Conservation (phyloP, 1,140 invertebrate species). For the Adoxophyes honmai region DNA sequence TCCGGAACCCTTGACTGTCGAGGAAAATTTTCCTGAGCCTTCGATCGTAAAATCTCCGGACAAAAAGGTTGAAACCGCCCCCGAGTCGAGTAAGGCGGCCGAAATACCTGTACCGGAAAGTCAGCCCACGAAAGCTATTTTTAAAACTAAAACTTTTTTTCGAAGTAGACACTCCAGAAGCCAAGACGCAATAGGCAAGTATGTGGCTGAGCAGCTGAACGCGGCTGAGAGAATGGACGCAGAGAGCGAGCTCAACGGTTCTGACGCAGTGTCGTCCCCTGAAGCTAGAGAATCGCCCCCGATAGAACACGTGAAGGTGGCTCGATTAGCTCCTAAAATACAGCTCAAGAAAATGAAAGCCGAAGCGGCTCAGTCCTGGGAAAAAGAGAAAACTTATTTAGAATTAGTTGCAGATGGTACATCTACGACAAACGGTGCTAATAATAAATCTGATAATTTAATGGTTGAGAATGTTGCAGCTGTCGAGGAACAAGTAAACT, state of each 20-base stretch:
- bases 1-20: conserved; percentile 60
- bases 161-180: conserved; percentile 74
- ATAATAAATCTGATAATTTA: not conserved
- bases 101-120: conserved; percentile 41
- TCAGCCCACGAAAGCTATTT: conserved; percentile 69
- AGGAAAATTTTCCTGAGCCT: conserved; percentile 74
- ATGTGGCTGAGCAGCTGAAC: conserved; percentile 70
- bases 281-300: conserved; percentile 57
- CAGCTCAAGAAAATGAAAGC: conserved; percentile 74
- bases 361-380: conserved; percentile 51
- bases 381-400: conserved; percentile 46
- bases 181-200: conserved; percentile 76
- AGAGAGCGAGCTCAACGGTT: conserved; percentile 59
- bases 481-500: conserved; percentile 6
- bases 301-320: conserved; percentile 59
- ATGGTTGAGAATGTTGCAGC: not conserved
- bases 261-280: conserved; percentile 45
- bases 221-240: conserved; percentile 61
- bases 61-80: conserved; percentile 55
- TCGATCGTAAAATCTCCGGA: conserved; percentile 69
- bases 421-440: conserved; percentile 2
- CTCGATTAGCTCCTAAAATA: conserved; percentile 71
- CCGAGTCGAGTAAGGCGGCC: conserved; percentile 41
- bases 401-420: conserved; percentile 21
- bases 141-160: conserved; percentile 77